Conservation (phyloP, 2,797 vertebrate genomes). For the Lagodon rhomboides region DNA sequence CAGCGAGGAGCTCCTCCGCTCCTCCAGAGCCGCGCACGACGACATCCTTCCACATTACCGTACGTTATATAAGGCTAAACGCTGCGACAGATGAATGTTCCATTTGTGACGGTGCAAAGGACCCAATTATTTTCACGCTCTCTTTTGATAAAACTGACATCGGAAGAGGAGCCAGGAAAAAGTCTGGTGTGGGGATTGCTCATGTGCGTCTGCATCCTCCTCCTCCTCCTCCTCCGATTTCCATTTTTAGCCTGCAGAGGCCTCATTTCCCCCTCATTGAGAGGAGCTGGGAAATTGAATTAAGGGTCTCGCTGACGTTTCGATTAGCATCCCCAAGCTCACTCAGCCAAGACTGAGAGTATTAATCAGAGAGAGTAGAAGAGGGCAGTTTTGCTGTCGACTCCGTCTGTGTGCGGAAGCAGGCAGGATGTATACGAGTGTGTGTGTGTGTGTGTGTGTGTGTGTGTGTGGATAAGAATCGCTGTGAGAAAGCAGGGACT, state of each 20-base stretch:
- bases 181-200: conserved; percentile 72
- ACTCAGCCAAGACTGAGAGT: conserved; percentile 73
- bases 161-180: conserved; percentile 57
- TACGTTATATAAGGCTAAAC: conserved; percentile 36
- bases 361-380: conserved; percentile 73
- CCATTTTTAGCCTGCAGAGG: conserved; percentile 81
- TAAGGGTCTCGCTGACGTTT: conserved; percentile 82
- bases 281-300: conserved; percentile 82
- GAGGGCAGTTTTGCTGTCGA: conserved; percentile 40
- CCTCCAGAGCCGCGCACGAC: background rate
- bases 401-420: background rate
- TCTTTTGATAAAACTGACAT: conserved; percentile 51
- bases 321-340: conserved; percentile 78
- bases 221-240: conserved; percentile 58
- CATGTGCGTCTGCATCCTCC: conserved; percentile 70
- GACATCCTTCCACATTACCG: conserved; percentile 35
- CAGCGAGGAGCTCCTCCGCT: conserved; percentile 13
- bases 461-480: conserved; percentile 44
- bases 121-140: conserved; percentile 44
- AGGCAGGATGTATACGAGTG: conserved; percentile 13
- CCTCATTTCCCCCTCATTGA: conserved; percentile 79
- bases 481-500: conserved; percentile 38
- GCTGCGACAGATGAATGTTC: conserved; percentile 33
- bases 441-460: conserved; percentile 26
- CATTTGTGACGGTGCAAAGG: conserved; percentile 12